phyloP scores from a whole-genome alignment of 2,797 vertebrate species.

The Clarias fuscus region DNA sequence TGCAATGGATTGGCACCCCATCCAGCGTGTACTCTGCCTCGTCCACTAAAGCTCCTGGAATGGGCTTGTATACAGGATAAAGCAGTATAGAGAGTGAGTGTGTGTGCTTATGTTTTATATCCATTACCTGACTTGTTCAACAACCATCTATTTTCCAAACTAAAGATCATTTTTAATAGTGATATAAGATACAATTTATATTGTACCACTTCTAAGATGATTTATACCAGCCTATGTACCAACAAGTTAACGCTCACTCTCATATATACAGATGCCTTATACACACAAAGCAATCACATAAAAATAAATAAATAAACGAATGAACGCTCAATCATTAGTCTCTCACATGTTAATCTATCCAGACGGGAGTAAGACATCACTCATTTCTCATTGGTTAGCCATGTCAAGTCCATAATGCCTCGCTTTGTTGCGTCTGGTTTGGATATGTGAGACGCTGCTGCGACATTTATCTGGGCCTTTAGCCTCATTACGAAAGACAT shows the following conservation, averaged over 20 bases:
- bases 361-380: constrained; percentile 35
- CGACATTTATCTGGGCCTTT: constrained; percentile 58
- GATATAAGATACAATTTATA: no score
- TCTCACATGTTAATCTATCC: constrained; percentile 22
- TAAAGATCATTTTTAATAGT: no score
- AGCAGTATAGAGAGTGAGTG: no score
- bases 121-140: not conserved
- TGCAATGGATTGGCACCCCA: no score
- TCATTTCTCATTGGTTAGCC: constrained; percentile 45
- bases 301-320: not conserved
- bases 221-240: not conserved
- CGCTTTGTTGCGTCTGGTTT: constrained; percentile 38
- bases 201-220: no score
- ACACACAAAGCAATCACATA: not conserved
- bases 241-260: not conserved
- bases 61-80: no score
- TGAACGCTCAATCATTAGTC: constrained; percentile 36
- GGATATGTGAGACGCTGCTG: constrained; percentile 37
- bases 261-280: not conserved
- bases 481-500: constrained; percentile 51
- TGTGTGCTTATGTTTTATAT: not conserved
- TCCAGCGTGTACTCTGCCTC: no score
- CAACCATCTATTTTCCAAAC: not conserved
- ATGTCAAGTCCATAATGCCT: constrained; percentile 49
- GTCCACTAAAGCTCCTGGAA: no score